Evolutionary conservation across 2,113 vertebrate genomes (phyloP).

Genomic region (Engystomops pustulosus): DNA sequence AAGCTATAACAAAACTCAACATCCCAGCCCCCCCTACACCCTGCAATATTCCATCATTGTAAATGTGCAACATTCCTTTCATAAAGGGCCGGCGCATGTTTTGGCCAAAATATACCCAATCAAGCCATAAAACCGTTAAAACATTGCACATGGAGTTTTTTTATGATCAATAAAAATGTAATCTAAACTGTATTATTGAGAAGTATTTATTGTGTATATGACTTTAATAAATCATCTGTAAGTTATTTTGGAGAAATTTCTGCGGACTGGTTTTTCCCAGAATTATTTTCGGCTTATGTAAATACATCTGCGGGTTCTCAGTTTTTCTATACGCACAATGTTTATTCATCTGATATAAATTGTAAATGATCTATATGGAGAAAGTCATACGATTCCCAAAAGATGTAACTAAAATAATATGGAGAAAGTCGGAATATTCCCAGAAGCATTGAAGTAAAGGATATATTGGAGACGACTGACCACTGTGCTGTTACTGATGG

Average conservation of each 20-base stretch:
- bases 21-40: neutral
- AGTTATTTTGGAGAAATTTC: constrained; percentile 19
- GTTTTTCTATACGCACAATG: neutral
- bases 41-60: constrained; percentile 2
- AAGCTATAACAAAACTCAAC: neutral
- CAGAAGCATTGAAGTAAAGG: neutral
- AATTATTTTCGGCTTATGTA: constrained; percentile 6
- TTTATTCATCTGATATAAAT: neutral
- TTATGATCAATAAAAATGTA: constrained; percentile 51
- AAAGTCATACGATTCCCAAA: neutral
- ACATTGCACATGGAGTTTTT: constrained; percentile 39
- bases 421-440: neutral
- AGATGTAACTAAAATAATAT: neutral
- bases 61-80: constrained; percentile 13
- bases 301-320: neutral
- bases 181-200: constrained; percentile 46
- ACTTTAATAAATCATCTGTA: constrained; percentile 45
- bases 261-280: neutral
- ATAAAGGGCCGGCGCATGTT: constrained; percentile 26
- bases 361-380: neutral
- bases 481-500: no score
- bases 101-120: constrained; percentile 50
- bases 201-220: constrained; percentile 46
- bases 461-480: neutral
- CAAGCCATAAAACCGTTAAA: constrained; percentile 30